A percentile compares a stretch with the other conserved stretches of the same genome.
These are phyloP conservation scores for Syrista parreyssii DNA, from an alignment of 2,888 invertebrate genomes.

Conservation along the genomic window DNA sequence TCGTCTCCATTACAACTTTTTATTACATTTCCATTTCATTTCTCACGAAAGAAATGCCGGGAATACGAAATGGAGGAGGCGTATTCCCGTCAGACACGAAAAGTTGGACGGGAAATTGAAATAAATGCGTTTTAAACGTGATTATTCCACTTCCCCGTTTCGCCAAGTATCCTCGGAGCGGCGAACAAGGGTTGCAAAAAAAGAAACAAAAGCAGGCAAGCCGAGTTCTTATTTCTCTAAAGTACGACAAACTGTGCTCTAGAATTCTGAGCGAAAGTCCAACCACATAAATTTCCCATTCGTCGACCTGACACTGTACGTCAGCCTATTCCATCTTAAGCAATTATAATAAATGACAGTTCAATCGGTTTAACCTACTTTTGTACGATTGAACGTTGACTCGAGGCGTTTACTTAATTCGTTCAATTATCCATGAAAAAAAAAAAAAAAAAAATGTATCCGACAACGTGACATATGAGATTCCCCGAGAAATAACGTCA, in stretches of 20 bases:
- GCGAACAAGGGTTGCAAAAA: background rate
- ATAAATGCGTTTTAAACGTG: slow-evolving; percentile 55
- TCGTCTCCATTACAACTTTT: slow-evolving; percentile 61
- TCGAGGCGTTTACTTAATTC: background rate
- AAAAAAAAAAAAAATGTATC: background rate
- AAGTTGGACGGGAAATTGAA: slow-evolving; percentile 43
- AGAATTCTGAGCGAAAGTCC: background rate
- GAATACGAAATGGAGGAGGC: background rate
- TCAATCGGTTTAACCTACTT: background rate
- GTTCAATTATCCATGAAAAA: background rate
- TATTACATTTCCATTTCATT: slow-evolving; percentile 64
- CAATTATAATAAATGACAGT: background rate
- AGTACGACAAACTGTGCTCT: background rate
- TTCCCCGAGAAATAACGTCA: background rate
- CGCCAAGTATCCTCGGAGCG: background rate
- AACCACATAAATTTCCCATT: background rate
- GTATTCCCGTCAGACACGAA: background rate
- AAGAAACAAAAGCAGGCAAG: background rate
- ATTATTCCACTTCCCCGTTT: slow-evolving; percentile 38
- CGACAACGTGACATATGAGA: background rate
- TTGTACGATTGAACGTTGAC: background rate
- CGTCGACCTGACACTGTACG: background rate
- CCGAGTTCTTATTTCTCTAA: background rate
- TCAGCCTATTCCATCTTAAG: background rate
- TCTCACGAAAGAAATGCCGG: slow-evolving; percentile 46